Base-by-base conservation (phyloP, 1,140 invertebrate species). In the Hermatobates lingyangjiaoensis region DNA sequence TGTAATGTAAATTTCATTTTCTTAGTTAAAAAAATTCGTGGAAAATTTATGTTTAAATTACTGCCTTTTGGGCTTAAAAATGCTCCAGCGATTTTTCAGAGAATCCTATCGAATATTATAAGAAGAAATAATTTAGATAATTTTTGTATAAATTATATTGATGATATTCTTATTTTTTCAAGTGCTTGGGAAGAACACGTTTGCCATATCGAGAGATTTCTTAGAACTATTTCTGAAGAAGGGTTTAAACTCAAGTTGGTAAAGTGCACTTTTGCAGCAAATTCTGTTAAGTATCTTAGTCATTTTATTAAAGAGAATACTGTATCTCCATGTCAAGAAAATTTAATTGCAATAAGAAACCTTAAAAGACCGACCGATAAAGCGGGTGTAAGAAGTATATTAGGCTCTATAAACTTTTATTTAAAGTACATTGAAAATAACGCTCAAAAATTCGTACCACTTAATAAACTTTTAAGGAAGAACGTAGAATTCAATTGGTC, bases 81-180 rank as follows among this genome's bases (percentile, higher is more conserved):
- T 1, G 25, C 48, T 18, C 50, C 53, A 28, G 51, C 48, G 12
- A 15, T 70, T 64, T 61, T 63, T 68, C 20, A 71, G 69, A 53
- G 67, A 48, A 57, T 61, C 38, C 45, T 61, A 48, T 42, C 27
- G 15, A 48, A 48, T 42, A 67, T 58, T 62, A 69, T 50, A 66
- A 69, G 50, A 66, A 66, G 52, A 66, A 63, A 42, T 64, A 66
- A 46, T 53, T 59, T 18, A 64, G 68, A 14, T 65, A 66, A 45
- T 64, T 66, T 52, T 70, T 68, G 67, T 67, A 66, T 70, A 57
- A 67, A 66, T 65, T 47, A 54, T 45, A 56, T 57, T 20, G 61
- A 57, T 28, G 50, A 56, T 54, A 60, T 59, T 53, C 46, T 62
- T 51, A 55, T 59, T 56, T 52, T 51, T 48, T 54, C 58, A 27